A percentile compares a stretch with the other conserved stretches of the same genome.
Conservation (phyloP, 2,113 vertebrate genomes). For the Microcebus ravelobensis region DNA sequence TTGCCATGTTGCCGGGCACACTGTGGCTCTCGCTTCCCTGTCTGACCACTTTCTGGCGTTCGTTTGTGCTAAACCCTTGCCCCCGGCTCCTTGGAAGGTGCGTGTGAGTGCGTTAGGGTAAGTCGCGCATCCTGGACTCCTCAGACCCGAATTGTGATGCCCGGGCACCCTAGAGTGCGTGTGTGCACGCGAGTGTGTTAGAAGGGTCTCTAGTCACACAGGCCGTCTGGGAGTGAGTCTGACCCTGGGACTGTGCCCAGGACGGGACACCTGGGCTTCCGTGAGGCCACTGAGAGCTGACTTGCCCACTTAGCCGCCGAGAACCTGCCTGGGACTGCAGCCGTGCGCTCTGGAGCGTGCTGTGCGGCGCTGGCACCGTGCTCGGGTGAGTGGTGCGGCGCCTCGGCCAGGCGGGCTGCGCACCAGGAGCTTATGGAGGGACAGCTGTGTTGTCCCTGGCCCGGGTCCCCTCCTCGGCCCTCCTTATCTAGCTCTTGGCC, state of each 20-base stretch:
- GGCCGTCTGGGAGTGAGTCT: background rate
- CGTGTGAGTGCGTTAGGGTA: accelerated
- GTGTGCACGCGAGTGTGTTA: too few relatives aligned
- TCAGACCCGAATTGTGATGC: accelerated
- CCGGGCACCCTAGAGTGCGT: background rate
- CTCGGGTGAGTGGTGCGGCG: accelerated
- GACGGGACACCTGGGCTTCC: background rate
- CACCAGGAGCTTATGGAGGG: background rate
- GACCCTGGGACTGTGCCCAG: background rate
- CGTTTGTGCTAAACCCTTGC: background rate
- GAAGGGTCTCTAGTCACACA: too few relatives aligned
- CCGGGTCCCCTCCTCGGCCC: accelerated
- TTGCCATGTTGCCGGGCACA: background rate
- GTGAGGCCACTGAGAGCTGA: background rate
- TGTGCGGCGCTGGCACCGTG: accelerated
- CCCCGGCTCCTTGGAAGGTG: background rate
- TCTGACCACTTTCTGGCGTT: background rate
- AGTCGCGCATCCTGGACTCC: background rate
- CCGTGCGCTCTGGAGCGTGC: accelerated
- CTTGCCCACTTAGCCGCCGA: accelerated
- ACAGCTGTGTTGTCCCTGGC: background rate
- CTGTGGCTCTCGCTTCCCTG: background rate
- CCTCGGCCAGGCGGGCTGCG: background rate
- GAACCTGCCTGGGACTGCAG: background rate
- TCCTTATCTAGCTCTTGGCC: background rate